Evolutionary conservation across 2,888 invertebrate genomes (phyloP), one percentile per base, ranked within the genome.

Genomic region (Caenorhabditis japonica): DNA sequence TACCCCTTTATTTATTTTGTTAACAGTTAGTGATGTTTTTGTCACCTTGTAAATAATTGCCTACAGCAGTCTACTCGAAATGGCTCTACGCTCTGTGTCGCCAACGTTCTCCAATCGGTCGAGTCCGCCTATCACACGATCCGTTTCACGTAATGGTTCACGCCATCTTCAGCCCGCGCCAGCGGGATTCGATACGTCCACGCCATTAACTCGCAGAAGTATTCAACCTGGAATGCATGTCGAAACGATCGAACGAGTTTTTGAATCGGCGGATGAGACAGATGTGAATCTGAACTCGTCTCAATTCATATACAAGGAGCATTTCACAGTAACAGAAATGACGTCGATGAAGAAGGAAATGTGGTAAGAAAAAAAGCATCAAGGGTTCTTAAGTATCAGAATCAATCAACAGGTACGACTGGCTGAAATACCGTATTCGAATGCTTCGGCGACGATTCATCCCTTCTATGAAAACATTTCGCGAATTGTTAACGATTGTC

Each of bases 101-200:
- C 71, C 60, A 23, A 19, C 23, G n/a, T 10, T 53, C 13, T 59
- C 71, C 12, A 44, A 51, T 53, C 51, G 62, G 3, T 1, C 44
- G 0, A 71, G 62, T 39, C 71, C 71, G 10, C 62, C 62, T 10
- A 17, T 64, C 7, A 71, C 71, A 12, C 55, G 71, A 41, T 62
- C 71, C 3, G 58, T 39, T 38, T 58, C 58, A 38, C 62, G 58
- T n/a, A 52, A 12, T 12, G 49, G 44, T 15, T 1, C 2, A 2
- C 44, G n/a, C 36, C n/a, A n/a, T n/a, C n/a, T n/a, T n/a, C 56
- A 43, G 7, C 34, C 41, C 4, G n/a, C n/a, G n/a, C n/a, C n/a
- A n/a, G n/a, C n/a, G n/a, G n/a, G n/a, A n/a, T 34, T 49, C 34
- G 43, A 34, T 2, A 43, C 66, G 3, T 62, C 62, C 5, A 58